A percentile compares a stretch with the other conserved stretches of the same genome.
Conservation (phyloP, 2,113 vertebrate species). For the Cisticola juncidis region DNA sequence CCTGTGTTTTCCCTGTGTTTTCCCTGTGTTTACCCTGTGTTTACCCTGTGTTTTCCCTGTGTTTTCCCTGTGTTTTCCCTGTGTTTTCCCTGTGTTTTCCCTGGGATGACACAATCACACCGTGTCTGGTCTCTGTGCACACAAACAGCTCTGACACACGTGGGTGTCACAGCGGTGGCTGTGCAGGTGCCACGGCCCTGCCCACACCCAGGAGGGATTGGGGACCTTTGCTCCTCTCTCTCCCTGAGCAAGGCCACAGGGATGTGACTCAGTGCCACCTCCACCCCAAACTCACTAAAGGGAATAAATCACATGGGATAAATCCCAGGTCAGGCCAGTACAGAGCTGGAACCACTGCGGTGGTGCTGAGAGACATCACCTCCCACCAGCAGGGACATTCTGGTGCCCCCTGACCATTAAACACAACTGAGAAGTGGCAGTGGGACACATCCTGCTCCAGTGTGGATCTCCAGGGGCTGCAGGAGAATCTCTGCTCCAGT, state of each 20-base stretch:
- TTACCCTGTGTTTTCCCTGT: too few relatives aligned
- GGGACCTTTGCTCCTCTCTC: background rate
- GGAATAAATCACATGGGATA: background rate
- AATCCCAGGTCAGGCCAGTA: background rate
- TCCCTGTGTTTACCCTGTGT: too few relatives aligned
- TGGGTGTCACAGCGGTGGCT: rapidly evolving
- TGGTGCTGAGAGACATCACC: background rate
- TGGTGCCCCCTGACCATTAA: background rate
- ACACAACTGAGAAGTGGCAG: rapidly evolving
- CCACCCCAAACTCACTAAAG: background rate
- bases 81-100: too few relatives aligned
- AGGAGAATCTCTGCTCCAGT: background rate
- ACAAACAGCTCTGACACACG: rapidly evolving
- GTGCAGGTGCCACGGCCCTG: background rate
- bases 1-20: too few relatives aligned
- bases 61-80: too few relatives aligned
- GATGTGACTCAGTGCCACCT: background rate
- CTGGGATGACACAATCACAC: background rate
- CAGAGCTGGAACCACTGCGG: rapidly evolving
- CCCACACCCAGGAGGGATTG: rapidly evolving
- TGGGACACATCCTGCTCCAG: background rate
- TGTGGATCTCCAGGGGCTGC: background rate
- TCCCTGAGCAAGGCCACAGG: background rate
- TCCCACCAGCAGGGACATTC: background rate
- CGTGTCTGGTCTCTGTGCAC: rapidly evolving